Evolutionary conservation across 2,888 invertebrate species (phyloP).

Genomic region (Laothoe populi): DNA sequence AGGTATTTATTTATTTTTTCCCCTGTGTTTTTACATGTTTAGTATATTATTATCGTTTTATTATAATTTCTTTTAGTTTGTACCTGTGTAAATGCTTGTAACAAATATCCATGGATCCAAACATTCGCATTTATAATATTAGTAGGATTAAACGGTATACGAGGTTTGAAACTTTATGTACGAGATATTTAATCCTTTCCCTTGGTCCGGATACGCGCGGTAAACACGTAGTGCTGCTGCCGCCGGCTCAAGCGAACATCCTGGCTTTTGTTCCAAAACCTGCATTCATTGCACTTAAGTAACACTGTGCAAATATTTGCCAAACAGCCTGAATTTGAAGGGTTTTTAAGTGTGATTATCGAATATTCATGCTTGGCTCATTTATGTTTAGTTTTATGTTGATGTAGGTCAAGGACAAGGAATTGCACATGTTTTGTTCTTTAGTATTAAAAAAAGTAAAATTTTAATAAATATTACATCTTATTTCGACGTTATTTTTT

Average conservation of each 20-base stretch:
- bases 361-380: neutral
- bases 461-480: too few species aligned
- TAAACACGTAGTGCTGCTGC: constrained; percentile 40
- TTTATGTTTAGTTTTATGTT: neutral
- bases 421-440: neutral
- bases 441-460: too few species aligned
- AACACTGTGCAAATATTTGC: constrained; percentile 27
- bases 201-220: constrained; percentile 54
- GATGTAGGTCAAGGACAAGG: neutral
- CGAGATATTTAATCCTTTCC: constrained; percentile 45
- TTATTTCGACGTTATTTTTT: too few species aligned
- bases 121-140: too few species aligned
- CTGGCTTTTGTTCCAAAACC: constrained; percentile 51
- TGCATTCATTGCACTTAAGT: constrained; percentile 26
- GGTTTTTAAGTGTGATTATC: constrained; percentile 8
- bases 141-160: constrained; percentile 35
- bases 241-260: constrained; percentile 40
- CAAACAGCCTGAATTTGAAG: constrained; percentile 3
- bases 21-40: too few species aligned
- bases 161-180: constrained; percentile 39
- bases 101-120: too few species aligned
- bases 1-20: too few species aligned
- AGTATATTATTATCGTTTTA: too few species aligned
- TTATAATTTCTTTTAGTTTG: too few species aligned
- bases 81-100: too few species aligned